Evolutionary conservation across 2,113 vertebrate genomes (phyloP), one percentile per base, ranked within the genome.

Genomic region (Meleagris gallopavo): DNA sequence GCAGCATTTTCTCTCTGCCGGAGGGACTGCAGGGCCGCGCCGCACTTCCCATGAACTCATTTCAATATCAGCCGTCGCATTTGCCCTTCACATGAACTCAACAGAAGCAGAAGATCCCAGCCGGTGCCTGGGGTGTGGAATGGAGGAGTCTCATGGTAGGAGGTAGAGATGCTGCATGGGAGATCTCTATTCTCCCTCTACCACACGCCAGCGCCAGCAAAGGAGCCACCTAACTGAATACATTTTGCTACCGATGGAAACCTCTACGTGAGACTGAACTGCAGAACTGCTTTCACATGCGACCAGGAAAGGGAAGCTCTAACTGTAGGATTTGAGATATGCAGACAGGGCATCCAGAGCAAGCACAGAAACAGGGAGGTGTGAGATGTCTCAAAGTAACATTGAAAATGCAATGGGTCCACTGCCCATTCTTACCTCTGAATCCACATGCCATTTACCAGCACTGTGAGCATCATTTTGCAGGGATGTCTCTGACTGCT

Each of bases 111-210:
- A n/a, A 75, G 71, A 75, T 60, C 73, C 57, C 54, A 65, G 34
- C 41, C 25, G 27, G 61, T 25, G 61, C 21, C n/a, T 52, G 54
- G 17, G 6, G 10, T 0, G 1, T 32, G 17, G 52, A 46, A 21
- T 0, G 0, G 69, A 67, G 11, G 14, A 30, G 38, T 38, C 50
- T 43, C 0, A 0, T 61, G 50, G 20, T 2, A 54, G 46, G 25
- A 45, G 24, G 13, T 57, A 32, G 9, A 79, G 34, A 34, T 57
- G 43, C 48, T 86, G 38, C 38, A 12, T 2, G 1, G 29, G 7
- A 76, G 40, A 30, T 22, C 36, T 79, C 71, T 60, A 0, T 3
- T 46, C 41, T 75, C 36, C 74, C 24, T 57, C 83, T 88, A 38
- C 60, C 34, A 3, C 20, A 16, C 22, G 29, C 29, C 3, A 1